A percentile compares a stretch with the other conserved stretches of the same genome.
Evolutionary conservation across 2,888 invertebrate genomes (phyloP).

Genomic region (Psylliodes chrysocephalus): DNA sequence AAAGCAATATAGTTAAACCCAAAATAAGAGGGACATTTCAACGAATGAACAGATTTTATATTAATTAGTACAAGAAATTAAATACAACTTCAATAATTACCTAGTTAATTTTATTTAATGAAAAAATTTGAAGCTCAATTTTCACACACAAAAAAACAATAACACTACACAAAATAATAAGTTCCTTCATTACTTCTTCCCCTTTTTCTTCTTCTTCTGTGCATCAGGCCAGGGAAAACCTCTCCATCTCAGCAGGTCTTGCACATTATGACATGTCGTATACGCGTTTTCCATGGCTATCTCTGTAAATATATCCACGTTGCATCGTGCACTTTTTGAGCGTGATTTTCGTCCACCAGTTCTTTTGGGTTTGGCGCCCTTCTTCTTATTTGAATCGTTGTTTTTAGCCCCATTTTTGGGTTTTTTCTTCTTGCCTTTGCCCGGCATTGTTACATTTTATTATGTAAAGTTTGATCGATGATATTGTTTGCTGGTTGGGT

Average conservation of each 20-base stretch:
- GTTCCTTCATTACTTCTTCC: constrained; percentile 65
- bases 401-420: constrained; percentile 47
- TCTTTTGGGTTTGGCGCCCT: constrained; percentile 43
- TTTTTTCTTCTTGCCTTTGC: constrained; percentile 52
- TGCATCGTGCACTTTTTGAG: constrained; percentile 70
- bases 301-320: constrained; percentile 87
- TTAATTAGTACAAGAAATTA: too few relatives aligned
- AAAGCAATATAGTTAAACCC: too few relatives aligned
- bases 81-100: too few relatives aligned
- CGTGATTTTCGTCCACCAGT: constrained; percentile 49
- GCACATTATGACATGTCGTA: constrained; percentile 92
- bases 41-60: too few relatives aligned
- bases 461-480: constrained; percentile 3
- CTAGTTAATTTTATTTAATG: too few relatives aligned
- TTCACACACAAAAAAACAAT: not conserved
- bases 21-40: too few relatives aligned
- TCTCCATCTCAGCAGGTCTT: constrained; percentile 84
- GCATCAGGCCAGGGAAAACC: constrained; percentile 92
- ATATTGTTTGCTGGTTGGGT: too few relatives aligned
- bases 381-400: constrained; percentile 46
- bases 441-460: constrained; percentile 36
- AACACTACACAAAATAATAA: not conserved
- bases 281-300: constrained; percentile 95
- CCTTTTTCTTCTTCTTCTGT: constrained; percentile 88
- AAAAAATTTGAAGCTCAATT: too few relatives aligned